Evolutionary conservation across 1,140 invertebrate genomes (phyloP).

Genomic region (Neodiprion pinetum): DNA sequence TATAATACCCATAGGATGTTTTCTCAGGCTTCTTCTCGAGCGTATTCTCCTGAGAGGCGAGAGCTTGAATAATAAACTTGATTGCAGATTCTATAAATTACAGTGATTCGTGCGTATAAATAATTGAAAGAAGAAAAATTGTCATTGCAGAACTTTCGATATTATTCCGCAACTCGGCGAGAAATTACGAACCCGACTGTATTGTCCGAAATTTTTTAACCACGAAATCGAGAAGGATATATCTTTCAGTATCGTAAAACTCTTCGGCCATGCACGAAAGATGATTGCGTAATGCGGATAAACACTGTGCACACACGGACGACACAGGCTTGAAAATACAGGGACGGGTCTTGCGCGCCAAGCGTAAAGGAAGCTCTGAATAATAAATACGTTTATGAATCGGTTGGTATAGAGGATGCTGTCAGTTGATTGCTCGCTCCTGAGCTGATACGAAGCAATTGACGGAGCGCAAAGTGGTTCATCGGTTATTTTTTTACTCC

Average conservation of each 20-base stretch:
- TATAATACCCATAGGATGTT: too few relatives aligned
- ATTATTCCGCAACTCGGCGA: too few relatives aligned
- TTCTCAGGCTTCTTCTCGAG: too few relatives aligned
- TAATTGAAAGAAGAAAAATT: too few relatives aligned
- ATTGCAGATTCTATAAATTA: too few relatives aligned
- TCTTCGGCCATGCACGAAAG: neutral
- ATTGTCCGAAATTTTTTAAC: neutral
- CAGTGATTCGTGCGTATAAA: too few relatives aligned
- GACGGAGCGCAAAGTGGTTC: neutral
- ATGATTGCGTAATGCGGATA: slow-evolving; percentile 1
- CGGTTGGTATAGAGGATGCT: slow-evolving; percentile 25
- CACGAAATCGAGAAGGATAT: neutral
- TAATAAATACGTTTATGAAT: slow-evolving; percentile 38
- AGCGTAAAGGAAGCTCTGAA: slow-evolving; percentile 11
- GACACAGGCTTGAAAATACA: neutral
- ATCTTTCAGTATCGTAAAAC: too few relatives aligned
- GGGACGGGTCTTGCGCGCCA: slow-evolving; percentile 2
- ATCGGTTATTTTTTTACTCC: too few relatives aligned
- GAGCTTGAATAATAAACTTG: too few relatives aligned
- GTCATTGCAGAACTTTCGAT: too few relatives aligned
- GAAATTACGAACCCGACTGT: too few relatives aligned
- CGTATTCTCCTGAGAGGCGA: too few relatives aligned
- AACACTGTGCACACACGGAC: neutral
- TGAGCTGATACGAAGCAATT: slow-evolving; percentile 7
- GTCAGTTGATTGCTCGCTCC: slow-evolving; percentile 29